phyloP scores from a whole-genome alignment of 1,140 invertebrate genomes.

The Neuroterus valhalla region DNA sequence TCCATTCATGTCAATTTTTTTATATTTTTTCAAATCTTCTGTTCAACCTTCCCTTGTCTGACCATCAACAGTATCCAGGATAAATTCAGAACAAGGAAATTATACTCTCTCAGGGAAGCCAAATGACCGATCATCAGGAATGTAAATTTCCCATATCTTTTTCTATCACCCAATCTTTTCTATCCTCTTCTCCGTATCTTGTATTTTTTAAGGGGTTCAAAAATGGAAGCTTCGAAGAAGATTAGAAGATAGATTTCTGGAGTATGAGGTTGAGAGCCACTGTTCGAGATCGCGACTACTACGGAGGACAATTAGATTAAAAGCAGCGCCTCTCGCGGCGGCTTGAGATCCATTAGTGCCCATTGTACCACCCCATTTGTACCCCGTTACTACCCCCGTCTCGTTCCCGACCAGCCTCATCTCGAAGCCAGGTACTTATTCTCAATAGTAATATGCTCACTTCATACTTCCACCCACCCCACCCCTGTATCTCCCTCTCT shows the following conservation, averaged over 20 bases:
- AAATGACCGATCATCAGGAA: too few relatives aligned
- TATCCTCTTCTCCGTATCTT: too few relatives aligned
- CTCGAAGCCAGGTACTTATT: conserved; percentile 75
- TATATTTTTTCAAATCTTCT: too few relatives aligned
- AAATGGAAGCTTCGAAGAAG: neutral
- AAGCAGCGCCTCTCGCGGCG: conserved; percentile 75
- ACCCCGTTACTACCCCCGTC: conserved; percentile 64
- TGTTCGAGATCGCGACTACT: conserved; percentile 65
- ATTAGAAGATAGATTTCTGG: neutral
- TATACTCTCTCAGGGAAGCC: too few relatives aligned
- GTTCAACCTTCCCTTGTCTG: too few relatives aligned
- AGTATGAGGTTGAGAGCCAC: conserved; percentile 56
- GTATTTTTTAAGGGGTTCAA: neutral
- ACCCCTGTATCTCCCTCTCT: conserved; percentile 43
- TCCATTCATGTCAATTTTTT: too few relatives aligned
- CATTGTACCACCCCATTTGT: conserved; percentile 75
- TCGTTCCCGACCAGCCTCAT: conserved; percentile 64
- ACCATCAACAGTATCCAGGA: too few relatives aligned
- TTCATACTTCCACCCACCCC: conserved; percentile 67
- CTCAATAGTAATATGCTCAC: conserved; percentile 76
- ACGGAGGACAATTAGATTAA: conserved; percentile 75
- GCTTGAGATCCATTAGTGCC: conserved; percentile 76
- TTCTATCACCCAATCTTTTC: too few relatives aligned
- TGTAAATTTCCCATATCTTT: too few relatives aligned
- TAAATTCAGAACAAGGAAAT: too few relatives aligned